Evolutionary conservation across 2,797 vertebrate species (phyloP).

Genomic region (Echiichthys vipera): DNA sequence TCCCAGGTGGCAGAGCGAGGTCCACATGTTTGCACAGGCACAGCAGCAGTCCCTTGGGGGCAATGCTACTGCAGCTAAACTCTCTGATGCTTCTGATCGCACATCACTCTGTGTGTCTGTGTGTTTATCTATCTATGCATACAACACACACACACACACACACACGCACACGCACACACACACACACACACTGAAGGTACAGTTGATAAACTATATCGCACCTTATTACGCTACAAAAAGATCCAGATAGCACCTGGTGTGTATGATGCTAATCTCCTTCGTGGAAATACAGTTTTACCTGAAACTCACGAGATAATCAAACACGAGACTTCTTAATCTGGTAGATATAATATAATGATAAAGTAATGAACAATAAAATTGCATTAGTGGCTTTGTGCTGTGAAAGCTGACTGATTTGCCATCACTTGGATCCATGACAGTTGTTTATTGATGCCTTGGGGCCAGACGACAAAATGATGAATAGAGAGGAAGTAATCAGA

Average conservation of each 20-base stretch:
- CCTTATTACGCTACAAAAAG: conserved; percentile 58
- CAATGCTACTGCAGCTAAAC: conserved; percentile 67
- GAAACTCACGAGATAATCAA: conserved; percentile 60
- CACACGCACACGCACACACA: conserved; percentile 26
- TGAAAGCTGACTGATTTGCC: conserved; percentile 73
- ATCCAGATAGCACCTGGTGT: conserved; percentile 60
- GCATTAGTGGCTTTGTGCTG: conserved; percentile 68
- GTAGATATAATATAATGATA: conserved; percentile 64
- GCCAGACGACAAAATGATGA: conserved; percentile 79
- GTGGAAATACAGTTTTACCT: conserved; percentile 58
- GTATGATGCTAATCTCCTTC: conserved; percentile 67
- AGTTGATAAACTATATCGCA: conserved; percentile 69
- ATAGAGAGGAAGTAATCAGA: conserved; percentile 81
- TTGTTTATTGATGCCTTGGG: conserved; percentile 82
- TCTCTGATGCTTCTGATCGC: conserved; percentile 77
- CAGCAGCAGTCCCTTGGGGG: conserved; percentile 72
- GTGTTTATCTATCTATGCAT: conserved; percentile 61
- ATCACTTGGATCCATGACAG: conserved; percentile 76
- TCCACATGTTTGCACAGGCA: conserved; percentile 83
- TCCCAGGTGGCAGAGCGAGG: conserved; percentile 74
- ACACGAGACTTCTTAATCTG: conserved; percentile 52
- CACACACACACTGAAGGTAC: conserved; percentile 38
- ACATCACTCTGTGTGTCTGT: conserved; percentile 55
- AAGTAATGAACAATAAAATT: conserved; percentile 71
- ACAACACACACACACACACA: conserved; percentile 21